Conservation (phyloP, 2,113 vertebrate species). For the western clawed frog (Xenopus tropicalis) region UCB_Xtro_10.0 CM004443.2:118765001-118765500, state of each 20-base stretch:
- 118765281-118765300: conserved; percentile 72
- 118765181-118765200: conserved; percentile 81
- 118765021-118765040: too few species aligned
- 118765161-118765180: conserved; percentile 85
- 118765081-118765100: too few species aligned
- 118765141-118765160: conserved; percentile 83
- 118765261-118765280: conserved; percentile 89
- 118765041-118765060: too few species aligned
- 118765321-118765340: conserved; percentile 65
- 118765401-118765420: conserved; percentile 93
- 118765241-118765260: conserved; percentile 87
- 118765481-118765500: too few species aligned
- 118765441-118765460: conserved; percentile 83
- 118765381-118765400: conserved; percentile 76
- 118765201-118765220: conserved; percentile 81
- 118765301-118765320: conserved; percentile 78
- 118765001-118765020: too few species aligned
- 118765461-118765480: background rate
- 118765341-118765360: conserved; percentile 52
- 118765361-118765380: conserved; percentile 49
- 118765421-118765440: conserved; percentile 86
- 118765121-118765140: conserved; percentile 26
- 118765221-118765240: conserved; percentile 91
- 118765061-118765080: too few species aligned
- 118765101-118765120: too few species aligned